These are phyloP conservation scores for Cyclopterus lumpus DNA, from an alignment of 2,797 vertebrate genomes.

Conservation along the genomic window DNA sequence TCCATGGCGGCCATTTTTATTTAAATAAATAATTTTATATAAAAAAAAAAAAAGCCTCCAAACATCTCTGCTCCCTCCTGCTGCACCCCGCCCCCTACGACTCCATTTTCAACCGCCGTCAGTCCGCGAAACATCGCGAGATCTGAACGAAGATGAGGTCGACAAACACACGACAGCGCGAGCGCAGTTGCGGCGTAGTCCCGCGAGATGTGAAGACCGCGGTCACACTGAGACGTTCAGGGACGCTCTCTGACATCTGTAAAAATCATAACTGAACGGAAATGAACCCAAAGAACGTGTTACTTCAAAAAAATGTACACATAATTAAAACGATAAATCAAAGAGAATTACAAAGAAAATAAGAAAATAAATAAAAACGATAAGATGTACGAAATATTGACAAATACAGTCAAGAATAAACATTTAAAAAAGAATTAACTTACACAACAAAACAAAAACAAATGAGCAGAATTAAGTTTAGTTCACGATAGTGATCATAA, in stretches of 20 bases:
- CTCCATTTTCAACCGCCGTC: conserved; percentile 76
- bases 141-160: conserved; percentile 39
- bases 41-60: conserved; percentile 82
- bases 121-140: conserved; percentile 62
- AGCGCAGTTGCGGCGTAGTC: conserved; percentile 39
- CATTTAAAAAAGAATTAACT: background rate
- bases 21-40: conserved; percentile 90
- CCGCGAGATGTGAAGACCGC: conserved; percentile 57
- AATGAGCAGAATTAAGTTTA: background rate
- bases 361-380: background rate
- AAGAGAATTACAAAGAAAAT: background rate
- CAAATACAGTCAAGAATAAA: background rate
- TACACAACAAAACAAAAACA: background rate
- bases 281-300: background rate
- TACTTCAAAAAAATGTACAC: background rate
- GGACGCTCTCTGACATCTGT: background rate
- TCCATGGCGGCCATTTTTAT: conserved; percentile 93
- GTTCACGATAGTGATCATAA: background rate
- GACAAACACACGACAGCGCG: too few species aligned
- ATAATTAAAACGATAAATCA: background rate
- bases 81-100: conserved; percentile 80
- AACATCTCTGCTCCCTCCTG: conserved; percentile 85
- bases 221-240: conserved; percentile 23
- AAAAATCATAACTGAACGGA: background rate
- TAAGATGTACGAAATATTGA: background rate